Evolutionary conservation across 2,888 invertebrate species (phyloP), one percentile per base, ranked within the genome.

Genomic region (Sympetrum striolatum): DNA sequence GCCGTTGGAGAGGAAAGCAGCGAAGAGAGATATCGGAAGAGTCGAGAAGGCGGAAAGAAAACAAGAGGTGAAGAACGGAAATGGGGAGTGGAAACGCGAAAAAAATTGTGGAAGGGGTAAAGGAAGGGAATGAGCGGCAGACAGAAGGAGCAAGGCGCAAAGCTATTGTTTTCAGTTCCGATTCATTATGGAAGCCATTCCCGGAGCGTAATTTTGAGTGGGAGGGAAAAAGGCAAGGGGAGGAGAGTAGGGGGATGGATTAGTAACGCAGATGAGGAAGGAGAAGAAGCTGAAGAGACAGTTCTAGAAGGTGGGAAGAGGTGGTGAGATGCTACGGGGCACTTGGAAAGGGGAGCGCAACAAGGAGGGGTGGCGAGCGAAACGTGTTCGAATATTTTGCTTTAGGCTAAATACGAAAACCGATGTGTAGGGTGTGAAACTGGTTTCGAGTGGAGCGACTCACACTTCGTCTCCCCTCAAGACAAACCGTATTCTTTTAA

Each of bases 101-200:
- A 53, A 14, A 58, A 82, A 4, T 35, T 18, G 58, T 1, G 22
- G 64, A 86, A 18, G 86, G 86, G 10, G 35, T 35, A 31, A 31
- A 25, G 53, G 25, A 25, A 22, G 12, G 18, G 25, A n/a, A n/a
- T 31, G 82, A 58, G 82, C 53, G 31, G 35, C 8, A 58, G 58
- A 31, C 60, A 37, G 64, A 37, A 18, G 64, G 37, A 60, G 60
- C 35, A 44, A 64, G 58, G 86, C 86, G 37, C 86, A 60, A 86
- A 60, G 86, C 60, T 60, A 86, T 86, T 86, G 86, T 86, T 86
- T 86, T 86, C 86, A 86, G 86, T 86, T 86, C 86, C 86, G 86
- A 86, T 86, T 86, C 86, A 86, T 86, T 86, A 86, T 86, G 86
- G 86, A 86, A 86, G 86, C 86, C 86, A 86, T 86, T 86, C 60